A percentile compares a stretch with the other conserved stretches of the same genome.
phyloP scores from a whole-genome alignment of 2,888 invertebrate genomes.

The Pseudococcus longispinus region DNA sequence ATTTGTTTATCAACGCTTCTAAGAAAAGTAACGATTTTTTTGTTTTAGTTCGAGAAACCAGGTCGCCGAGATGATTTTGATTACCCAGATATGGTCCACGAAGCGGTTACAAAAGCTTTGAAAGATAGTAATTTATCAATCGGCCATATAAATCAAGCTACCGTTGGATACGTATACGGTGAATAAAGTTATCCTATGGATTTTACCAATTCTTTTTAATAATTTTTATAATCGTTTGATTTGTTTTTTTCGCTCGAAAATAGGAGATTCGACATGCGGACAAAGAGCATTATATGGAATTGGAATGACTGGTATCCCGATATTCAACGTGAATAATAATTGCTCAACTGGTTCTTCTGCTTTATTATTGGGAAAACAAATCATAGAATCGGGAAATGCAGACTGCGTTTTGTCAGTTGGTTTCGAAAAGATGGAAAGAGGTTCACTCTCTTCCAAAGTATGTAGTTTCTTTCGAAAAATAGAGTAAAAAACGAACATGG shows the following conservation, averaged over 20 bases:
- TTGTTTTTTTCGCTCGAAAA: neutral
- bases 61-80: conserved; percentile 80
- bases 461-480: neutral
- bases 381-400: conserved; percentile 85
- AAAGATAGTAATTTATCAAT: conserved; percentile 81
- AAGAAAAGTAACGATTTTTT: neutral
- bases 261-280: conserved; percentile 91
- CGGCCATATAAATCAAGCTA: conserved; percentile 83
- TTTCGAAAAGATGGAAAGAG: conserved; percentile 97
- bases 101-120: conserved; percentile 88
- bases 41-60: conserved; percentile 86
- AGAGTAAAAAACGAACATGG: neutral
- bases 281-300: conserved; percentile 93
- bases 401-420: conserved; percentile 93
- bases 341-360: conserved; percentile 97
- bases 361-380: conserved; percentile 86
- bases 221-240: neutral
- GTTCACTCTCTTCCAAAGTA: conserved; percentile 81
- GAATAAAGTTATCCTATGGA: conserved; percentile 59
- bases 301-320: conserved; percentile 95
- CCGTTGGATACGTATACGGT: conserved; percentile 92
- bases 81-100: conserved; percentile 94
- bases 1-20: neutral
- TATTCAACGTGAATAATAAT: conserved; percentile 98
- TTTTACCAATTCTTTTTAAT: neutral